Base-by-base conservation (phyloP, 2,888 invertebrate genomes). In the Coecobrya sp. region DNA sequence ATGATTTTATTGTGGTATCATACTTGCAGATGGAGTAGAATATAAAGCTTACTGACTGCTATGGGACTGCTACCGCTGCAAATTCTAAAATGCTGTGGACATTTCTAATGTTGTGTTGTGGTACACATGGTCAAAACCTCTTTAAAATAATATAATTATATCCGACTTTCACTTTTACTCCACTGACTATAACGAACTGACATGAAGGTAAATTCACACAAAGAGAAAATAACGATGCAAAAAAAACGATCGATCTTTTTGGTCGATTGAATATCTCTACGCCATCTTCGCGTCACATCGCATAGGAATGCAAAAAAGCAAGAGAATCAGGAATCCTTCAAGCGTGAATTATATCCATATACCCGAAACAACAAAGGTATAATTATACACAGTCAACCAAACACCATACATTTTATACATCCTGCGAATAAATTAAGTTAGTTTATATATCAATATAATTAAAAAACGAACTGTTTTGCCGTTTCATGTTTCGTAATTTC, bases 1-100 rank as follows among this genome's bases (percentile, higher is more conserved):
- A 76, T 73, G 27, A 52, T 79, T 79, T 81, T 81, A 49, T 86
- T 42, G 55, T 89, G 90, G 65, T 90, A 68, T 91, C 91, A 36
- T 91, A 86, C 86, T 91, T 91, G 68, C 91, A 91, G 91, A 91
- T 91, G 91, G 91, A 91, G 91, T 91, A 91, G 91, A 91, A 76
- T 73, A 86, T 91, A 86, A 81, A 91, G 91, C 91, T 91, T 91
- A 91, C 91, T 91, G 91, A 91, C 91, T 73, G 70, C 86, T 81
- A 81, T 86, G 91, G 91, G 91, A 91, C 91, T 91, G 91, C 90
- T 86, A 90, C 90, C 79, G 82, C 86, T 79, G 86, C 62, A 90
- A 90, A 79, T 49, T 62, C 81, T 86, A 55, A 55, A 90, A 81
- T 81, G 90, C 73, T 59, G 90, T 90, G 85, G 90, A 90, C 85